Evolutionary conservation across 2,888 invertebrate genomes (phyloP), one percentile per base, ranked within the genome.

Genomic region (Drosophila quinaria): DNA sequence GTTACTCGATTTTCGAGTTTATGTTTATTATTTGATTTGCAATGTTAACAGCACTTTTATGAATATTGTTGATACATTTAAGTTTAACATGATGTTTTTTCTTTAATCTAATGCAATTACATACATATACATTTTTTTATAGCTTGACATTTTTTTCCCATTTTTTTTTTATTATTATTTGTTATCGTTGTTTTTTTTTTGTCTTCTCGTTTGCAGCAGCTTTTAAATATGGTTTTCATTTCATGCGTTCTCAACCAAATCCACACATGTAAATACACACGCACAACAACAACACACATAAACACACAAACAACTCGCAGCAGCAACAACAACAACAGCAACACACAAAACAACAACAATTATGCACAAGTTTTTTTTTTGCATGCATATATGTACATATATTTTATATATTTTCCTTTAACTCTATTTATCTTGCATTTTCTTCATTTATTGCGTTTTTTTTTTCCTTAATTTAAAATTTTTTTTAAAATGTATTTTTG

Each of bases 151-250:
- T 37, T 37, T 61, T 35, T 9, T 3, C 49, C 22, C 46, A 37
- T 35, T 51, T 49, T 52, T 50, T 52, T 52, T 46, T 46, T 13
- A 19, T 33, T 50, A 31, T 25, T 37, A 19, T 17, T 11, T 17
- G 6, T 46, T 54, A 46, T 65, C n/a, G 11, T 63, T 55, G 17
- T 41, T 47, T 59, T 56, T 9, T 17, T 33, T 60, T 35, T 68
- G 35, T 50, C 60, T 73, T 75, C 29, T 58, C 76, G 51, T 68
- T 60, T 77, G 42, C 74, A 78, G 70, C 77, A 17, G 35, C 22
- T 61, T 60, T 60, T 67, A 29, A 52, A 52, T 50, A 47, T 76
- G 54, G 44, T 66, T 78, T 61, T 70, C 25, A 68, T 64, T 61
- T 50, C 51, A 65, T 65, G 46, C 67, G 76, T 37, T 54, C 50